Evolutionary conservation across 2,888 invertebrate species (phyloP), one percentile per base, ranked within the genome.

Genomic region (Unio delphinus): DNA sequence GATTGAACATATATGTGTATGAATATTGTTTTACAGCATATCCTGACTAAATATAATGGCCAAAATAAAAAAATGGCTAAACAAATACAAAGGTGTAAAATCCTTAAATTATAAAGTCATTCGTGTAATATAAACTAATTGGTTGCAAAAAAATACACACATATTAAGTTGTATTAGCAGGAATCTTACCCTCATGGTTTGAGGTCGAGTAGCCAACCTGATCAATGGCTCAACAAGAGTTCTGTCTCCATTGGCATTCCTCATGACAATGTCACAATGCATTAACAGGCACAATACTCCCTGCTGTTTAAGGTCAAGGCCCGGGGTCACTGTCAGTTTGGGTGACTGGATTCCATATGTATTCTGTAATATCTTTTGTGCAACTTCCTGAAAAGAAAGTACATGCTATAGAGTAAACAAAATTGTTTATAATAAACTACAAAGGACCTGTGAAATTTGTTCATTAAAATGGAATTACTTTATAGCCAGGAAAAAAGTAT

Each of bases 221-320:
- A 63, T 64, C 7, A 79, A 65, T 26, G 77, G 80, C 45, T 73
- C 57, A n/a, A 79, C 26, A 28, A 80, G 70, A 15, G 65, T 68
- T 17, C 61, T 65, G 28, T 65, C 69, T 17, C 59, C 61, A 23
- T 65, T 65, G n/a, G 68, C 56, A 20, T 70, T 61, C 15, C 61
- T n/a, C 57, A 79, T 61, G 20, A 62, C 69, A 34, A 74, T 60
- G 3, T 58, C 55, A 55, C 69, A 67, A 65, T 80, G 80, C 15
- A 73, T 61, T 58, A 80, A 60, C n/a, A 80, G 28, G 61, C 75
- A 78, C 11, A 64, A 61, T 11, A 77, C 34, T 59, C 73, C 74
- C 67, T 80, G 80, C 23, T 70, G 65, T 11, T 65, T 70, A 28
- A 75, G 55, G 15, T 70, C 73, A 72, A 69, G 71, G 4, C 69